Conservation (phyloP, 2,888 invertebrate genomes). For the Liposcelis brunnea region DNA sequence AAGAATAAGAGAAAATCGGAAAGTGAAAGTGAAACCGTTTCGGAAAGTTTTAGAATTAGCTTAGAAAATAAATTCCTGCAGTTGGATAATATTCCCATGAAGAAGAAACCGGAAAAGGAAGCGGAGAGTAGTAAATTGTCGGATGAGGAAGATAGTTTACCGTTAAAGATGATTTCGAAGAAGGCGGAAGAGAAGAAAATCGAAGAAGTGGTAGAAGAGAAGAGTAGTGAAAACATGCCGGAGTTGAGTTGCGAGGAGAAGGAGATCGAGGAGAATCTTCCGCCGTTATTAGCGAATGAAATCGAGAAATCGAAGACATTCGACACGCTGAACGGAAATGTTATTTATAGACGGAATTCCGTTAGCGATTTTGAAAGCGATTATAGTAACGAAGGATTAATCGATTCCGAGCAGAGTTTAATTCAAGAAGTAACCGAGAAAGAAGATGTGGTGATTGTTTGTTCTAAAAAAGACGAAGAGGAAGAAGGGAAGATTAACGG, state of each 20-base stretch:
- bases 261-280: neutral
- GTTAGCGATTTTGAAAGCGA: slow-evolving; percentile 3
- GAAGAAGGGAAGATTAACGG: no score
- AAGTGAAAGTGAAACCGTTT: no score
- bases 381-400: neutral
- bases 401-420: neutral
- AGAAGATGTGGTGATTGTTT: no score
- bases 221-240: neutral
- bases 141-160: neutral
- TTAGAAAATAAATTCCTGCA: neutral
- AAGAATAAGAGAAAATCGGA: neutral
- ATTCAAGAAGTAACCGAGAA: neutral
- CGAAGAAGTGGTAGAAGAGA: no score
- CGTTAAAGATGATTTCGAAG: neutral
- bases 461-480: no score
- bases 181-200: neutral
- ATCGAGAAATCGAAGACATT: no score
- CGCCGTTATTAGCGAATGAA: no score
- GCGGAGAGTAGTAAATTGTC: neutral
- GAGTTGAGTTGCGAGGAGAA: no score
- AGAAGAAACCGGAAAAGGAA: neutral
- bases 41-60: slow-evolving; percentile 5
- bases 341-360: slow-evolving; percentile 3
- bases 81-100: slow-evolving; percentile 4
- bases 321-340: slow-evolving; percentile 3